Percentiles rank a stretch among this genome's conserved stretches.
phyloP scores from a whole-genome alignment of 2,113 vertebrate species.

The Tiliqua scincoides region DNA sequence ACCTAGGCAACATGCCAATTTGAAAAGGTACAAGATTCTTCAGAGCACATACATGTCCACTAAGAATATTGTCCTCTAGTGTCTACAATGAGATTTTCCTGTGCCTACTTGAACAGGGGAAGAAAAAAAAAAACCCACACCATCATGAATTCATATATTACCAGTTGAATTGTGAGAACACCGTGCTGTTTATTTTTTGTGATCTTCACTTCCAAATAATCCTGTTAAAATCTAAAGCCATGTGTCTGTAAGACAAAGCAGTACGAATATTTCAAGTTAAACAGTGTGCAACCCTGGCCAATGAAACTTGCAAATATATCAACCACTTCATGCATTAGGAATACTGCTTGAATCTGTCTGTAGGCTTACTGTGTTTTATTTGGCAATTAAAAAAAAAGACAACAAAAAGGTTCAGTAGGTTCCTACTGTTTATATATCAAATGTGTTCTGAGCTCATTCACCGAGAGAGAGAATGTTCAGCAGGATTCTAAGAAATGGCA shows the following conservation, averaged over 20 bases:
- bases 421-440: neutral
- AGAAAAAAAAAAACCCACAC: too few relatives aligned
- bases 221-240: neutral
- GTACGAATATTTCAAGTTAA: neutral
- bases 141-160: constrained; percentile 1
- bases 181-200: neutral
- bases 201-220: neutral
- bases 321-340: neutral
- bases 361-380: neutral
- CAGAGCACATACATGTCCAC: neutral
- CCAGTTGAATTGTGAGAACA: neutral
- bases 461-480: neutral
- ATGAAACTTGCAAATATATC: neutral
- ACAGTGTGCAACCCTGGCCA: neutral
- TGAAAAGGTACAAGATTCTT: constrained; percentile 1
- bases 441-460: neutral
- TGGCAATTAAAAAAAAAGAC: neutral
- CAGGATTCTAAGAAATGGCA: neutral
- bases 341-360: neutral
- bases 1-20: neutral
- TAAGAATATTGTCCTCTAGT: neutral
- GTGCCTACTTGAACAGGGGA: neutral
- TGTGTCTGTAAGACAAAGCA: neutral
- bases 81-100: neutral
- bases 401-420: neutral